phyloP scores from a whole-genome alignment of 2,797 vertebrate species.

The Melanotaenia maccullochi region DNA sequence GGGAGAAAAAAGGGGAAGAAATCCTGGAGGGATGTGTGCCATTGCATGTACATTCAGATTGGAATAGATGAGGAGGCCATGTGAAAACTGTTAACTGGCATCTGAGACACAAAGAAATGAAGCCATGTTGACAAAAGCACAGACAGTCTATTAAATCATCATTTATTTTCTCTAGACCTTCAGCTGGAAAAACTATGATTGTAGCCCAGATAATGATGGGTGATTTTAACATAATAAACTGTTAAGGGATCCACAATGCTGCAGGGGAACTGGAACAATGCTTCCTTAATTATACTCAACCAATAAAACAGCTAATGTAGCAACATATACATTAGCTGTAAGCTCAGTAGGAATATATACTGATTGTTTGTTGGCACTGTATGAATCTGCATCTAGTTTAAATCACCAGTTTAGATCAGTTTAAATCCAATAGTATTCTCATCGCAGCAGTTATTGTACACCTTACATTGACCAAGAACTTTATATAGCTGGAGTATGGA shows the following conservation, averaged over 20 bases:
- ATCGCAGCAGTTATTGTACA: not conserved
- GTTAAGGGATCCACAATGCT: conserved; percentile 40
- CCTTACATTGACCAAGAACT: not conserved
- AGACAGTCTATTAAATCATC: conserved; percentile 54
- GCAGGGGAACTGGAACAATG: conserved; percentile 18
- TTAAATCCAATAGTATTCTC: not conserved
- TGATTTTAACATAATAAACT: conserved; percentile 65
- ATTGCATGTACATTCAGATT: conserved; percentile 24
- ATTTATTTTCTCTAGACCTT: conserved; percentile 65
- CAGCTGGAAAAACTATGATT: conserved; percentile 59
- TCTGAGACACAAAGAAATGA: conserved; percentile 44
- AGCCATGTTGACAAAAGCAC: conserved; percentile 62
- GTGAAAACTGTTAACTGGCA: conserved; percentile 62
- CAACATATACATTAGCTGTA: not conserved
- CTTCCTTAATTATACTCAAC: conserved; percentile 26
- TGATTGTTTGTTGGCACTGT: not conserved
- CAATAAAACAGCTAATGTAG: not conserved
- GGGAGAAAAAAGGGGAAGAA: conserved; percentile 30
- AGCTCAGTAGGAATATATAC: not conserved
- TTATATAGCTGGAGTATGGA: not conserved
- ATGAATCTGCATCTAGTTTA: not conserved
- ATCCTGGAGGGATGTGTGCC: conserved; percentile 24
- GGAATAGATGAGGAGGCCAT: conserved; percentile 29
- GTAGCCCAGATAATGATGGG: conserved; percentile 53
- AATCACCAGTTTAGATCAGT: not conserved